Evolutionary conservation across 2,888 invertebrate genomes (phyloP), one percentile per base, ranked within the genome.

Genomic region (Drosophila monieri): DNA sequence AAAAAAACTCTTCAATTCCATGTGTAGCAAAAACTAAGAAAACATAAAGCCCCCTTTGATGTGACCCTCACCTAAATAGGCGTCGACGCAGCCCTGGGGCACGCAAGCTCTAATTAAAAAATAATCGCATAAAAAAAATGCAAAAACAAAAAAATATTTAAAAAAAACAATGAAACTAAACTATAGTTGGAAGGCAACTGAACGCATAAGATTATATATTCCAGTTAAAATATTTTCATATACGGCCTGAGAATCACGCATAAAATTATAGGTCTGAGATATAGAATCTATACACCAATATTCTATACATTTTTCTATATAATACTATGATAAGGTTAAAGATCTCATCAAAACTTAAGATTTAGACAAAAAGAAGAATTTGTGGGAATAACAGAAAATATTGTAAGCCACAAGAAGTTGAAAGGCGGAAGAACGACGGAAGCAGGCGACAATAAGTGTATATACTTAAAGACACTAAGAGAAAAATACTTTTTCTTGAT

Each of bases 31-130:
- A 37, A 55, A 25, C 59, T 32, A 14, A 35, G 14, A 6, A 14
- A 35, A n/a, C n/a, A 6, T n/a, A 35, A 3, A 18, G 39, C 15
- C 39, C 15, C 48, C 43, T 35, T 64, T 52, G 21, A 37, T 21
- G 21, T 86, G 86, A 80, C 86, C 80, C 85, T 80, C 84, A 86
- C 80, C 86, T 70, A 86, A 80, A 86, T 84, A 57, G 73, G 25
- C 48, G 58, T 58, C 25, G 41, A 54, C 62, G 41, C 72, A 77
- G 72, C 80, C 83, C 71, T 73, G 70, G 65, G 61, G 81, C 85
- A 79, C 85, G 77, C 85, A 78, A 79, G 32, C 77, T 70, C 60
- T 58, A 66, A 67, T 66, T 69, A 69, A 51, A 69, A 61, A 46
- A 65, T 35, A n/a, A 15, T 4, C 21, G 23, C 51, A 62, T 51